Evolutionary conservation across 2,113 vertebrate genomes (phyloP), one percentile per base, ranked within the genome.

Genomic region (Macrotus californicus): DNA sequence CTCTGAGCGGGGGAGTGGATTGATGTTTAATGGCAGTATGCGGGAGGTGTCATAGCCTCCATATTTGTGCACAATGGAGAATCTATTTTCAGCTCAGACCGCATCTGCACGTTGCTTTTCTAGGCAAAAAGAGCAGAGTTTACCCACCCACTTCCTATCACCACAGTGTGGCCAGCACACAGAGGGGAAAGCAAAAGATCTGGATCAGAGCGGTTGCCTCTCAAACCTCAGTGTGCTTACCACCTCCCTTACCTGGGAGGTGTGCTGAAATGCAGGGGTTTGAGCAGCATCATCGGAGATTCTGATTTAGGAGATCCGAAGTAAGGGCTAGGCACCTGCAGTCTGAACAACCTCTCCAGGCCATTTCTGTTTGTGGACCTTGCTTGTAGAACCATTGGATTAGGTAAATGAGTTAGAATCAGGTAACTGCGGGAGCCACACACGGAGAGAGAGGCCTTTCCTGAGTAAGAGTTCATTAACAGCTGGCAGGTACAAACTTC

Each of bases 11-110:
- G n/a, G 77, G 21, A 26, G 56, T 15, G 6, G 66, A 61, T 36
- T 6, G 48, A 36, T 64, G 66, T 43, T 69, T n/a, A 26, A 39
- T 56, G 72, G 34, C 29, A 0, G 64, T 36, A 11, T 1, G 48
- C 1, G 2, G 64, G 24, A 22, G 70, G 72, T 79, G 69, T 50
- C 46, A 29, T 0, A 46, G 67, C 54, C 61, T 97, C 72, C 15
- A 2, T 64, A 12, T 79, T 69, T 72, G 88, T 91, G 52, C 54
- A 69, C 67, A 36, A 1, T 14, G 61, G 24, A 95, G 67, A 86
- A 50, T 88, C 52, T 92, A 79, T 88, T 91, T 97, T 85, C 86
- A 48, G 93, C 77, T 86, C 24, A 21, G 4, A n/a, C 54, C 8
- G 77, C 79, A 26, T 56, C 66, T 90, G 72, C 48, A 66, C 79